A percentile compares a stretch with the other conserved stretches of the same genome.
phyloP scores from a whole-genome alignment of 2,888 invertebrate species.

The Mamestra brassicae region DNA sequence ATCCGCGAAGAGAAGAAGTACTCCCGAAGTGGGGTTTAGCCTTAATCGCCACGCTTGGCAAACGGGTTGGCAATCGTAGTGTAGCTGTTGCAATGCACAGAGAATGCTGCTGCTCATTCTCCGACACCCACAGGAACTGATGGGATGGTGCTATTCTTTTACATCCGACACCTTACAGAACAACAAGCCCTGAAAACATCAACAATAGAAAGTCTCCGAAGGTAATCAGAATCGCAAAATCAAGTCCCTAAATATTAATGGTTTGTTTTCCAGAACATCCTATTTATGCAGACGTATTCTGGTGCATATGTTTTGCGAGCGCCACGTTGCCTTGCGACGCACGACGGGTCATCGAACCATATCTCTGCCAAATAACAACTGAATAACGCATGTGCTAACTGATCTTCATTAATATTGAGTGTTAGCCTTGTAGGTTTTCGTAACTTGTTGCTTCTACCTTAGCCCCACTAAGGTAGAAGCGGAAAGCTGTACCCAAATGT shows the following conservation, averaged over 20 bases:
- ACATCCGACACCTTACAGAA: too few relatives aligned
- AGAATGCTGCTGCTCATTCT: too few relatives aligned
- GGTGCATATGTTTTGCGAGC: slow-evolving; percentile 54
- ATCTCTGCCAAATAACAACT: slow-evolving; percentile 57
- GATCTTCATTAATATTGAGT: slow-evolving; percentile 42
- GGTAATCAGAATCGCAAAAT: slow-evolving; percentile 55
- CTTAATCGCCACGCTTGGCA: too few relatives aligned
- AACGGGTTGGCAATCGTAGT: too few relatives aligned
- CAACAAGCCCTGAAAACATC: neutral
- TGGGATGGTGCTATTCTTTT: too few relatives aligned
- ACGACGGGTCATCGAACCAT: slow-evolving; percentile 45
- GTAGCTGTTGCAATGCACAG: too few relatives aligned
- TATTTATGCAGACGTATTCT: slow-evolving; percentile 61
- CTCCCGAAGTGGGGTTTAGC: too few relatives aligned
- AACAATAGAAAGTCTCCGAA: slow-evolving; percentile 33
- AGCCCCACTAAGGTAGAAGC: too few relatives aligned
- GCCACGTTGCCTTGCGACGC: slow-evolving; percentile 51
- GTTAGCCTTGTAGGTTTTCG: slow-evolving; percentile 3
- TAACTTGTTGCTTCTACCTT: neutral
- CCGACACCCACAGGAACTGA: too few relatives aligned
- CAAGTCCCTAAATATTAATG: slow-evolving; percentile 62
- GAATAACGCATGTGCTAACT: slow-evolving; percentile 46
- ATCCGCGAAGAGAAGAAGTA: too few relatives aligned
- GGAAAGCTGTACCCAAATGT: too few relatives aligned
- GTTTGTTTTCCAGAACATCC: slow-evolving; percentile 49